Percentiles rank a stretch among this genome's conserved stretches.
Evolutionary conservation across 2,113 vertebrate species (phyloP).

Genomic region (Bathybates hornii): DNA sequence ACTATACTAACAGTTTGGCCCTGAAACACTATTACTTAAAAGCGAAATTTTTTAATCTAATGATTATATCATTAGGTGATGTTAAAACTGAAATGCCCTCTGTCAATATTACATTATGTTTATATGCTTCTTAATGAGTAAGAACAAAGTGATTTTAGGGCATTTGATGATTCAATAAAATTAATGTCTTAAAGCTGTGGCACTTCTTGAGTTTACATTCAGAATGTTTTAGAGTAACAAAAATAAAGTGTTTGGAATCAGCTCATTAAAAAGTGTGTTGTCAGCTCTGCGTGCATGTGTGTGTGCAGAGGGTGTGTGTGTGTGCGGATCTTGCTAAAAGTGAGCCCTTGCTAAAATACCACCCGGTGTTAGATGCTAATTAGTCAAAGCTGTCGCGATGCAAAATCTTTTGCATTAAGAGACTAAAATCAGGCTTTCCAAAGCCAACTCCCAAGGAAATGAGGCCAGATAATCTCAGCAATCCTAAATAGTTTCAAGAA

Average conservation of each 20-base stretch:
- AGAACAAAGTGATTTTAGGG: not conserved
- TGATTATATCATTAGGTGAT: not conserved
- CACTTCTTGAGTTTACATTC: not conserved
- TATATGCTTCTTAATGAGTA: not conserved
- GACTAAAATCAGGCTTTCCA: slow-evolving; percentile 70
- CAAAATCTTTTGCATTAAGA: slow-evolving; percentile 69
- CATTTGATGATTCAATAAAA: not conserved
- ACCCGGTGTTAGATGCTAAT: slow-evolving; percentile 71
- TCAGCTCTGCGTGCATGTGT: not conserved
- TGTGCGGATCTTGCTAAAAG: slow-evolving; percentile 53
- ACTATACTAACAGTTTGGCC: not conserved
- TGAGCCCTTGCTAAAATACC: slow-evolving; percentile 59
- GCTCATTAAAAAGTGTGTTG: slow-evolving; percentile 25
- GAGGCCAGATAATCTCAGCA: slow-evolving; percentile 71
- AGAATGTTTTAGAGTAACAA: not conserved
- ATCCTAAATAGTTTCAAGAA: slow-evolving; percentile 76
- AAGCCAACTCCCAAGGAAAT: slow-evolving; percentile 68
- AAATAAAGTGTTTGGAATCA: not conserved
- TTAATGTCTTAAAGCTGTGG: not conserved
- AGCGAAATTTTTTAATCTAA: not conserved
- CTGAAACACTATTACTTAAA: not conserved
- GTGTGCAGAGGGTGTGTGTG: not conserved
- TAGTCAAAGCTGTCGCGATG: slow-evolving; percentile 73
- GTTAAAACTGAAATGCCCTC: not conserved
- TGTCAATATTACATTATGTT: not conserved